Conservation (phyloP, 2,113 vertebrate species). For the Montifringilla adamsi region DNA sequence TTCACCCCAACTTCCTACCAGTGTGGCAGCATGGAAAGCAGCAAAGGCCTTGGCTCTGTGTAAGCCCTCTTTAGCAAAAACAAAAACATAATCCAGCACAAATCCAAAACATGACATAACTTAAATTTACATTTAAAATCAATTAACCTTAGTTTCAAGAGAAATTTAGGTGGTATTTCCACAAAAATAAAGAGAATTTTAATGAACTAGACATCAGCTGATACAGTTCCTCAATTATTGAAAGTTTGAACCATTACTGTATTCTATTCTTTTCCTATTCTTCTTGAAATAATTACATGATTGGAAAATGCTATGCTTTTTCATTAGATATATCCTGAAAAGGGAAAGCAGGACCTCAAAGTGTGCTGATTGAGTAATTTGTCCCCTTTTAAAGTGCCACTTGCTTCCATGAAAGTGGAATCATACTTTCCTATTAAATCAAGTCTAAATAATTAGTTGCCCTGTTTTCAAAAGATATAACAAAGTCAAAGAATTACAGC, state of each 20-base stretch:
- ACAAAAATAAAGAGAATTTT: background rate
- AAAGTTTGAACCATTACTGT: background rate
- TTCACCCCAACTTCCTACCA: background rate
- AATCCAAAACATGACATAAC: background rate
- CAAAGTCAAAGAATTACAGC: background rate
- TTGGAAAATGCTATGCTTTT: background rate
- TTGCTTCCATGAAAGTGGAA: background rate
- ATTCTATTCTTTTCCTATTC: background rate
- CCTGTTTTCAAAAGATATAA: background rate
- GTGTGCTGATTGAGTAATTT: background rate
- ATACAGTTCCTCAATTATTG: background rate
- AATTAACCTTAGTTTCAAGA: background rate
- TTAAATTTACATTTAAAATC: background rate
- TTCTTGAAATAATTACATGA: background rate
- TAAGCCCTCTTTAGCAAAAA: background rate
- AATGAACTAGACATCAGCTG: background rate
- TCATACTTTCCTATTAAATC: background rate
- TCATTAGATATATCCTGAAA: background rate
- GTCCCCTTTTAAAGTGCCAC: background rate
- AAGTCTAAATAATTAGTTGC: background rate
- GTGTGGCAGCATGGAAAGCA: background rate
- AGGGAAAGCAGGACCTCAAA: background rate
- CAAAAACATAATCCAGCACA: background rate
- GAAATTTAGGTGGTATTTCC: background rate
- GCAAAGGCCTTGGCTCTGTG: background rate